Evolutionary conservation across 2,113 vertebrate genomes (phyloP), one percentile per base, ranked within the genome.

Genomic region (Campylorhamphus procurvoides): DNA sequence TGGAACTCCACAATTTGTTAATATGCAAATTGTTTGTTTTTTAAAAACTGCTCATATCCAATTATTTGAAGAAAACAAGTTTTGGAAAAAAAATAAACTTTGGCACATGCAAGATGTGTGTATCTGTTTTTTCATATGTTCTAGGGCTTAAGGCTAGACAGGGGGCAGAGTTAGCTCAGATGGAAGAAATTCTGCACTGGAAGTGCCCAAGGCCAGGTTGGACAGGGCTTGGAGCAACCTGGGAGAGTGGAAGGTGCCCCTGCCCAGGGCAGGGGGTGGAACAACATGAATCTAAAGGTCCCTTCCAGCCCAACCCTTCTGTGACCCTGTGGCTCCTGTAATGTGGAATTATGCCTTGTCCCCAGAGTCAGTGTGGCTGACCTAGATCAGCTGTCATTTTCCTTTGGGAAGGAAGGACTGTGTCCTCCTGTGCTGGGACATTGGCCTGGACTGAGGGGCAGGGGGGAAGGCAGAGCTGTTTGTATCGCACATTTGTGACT

Each of bases 71-170:
- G 89, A 94, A 52, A 93, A 94, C 63, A 89, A 77, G 74, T 96
- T 97, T 97, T 97, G 95, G 90, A 96, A 81, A 95, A 90, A 93
- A 77, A 97, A 96, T 95, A 96, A 97, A 97, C 94, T 96, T 97
- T 94, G 95, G 94, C 89, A 92, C 83, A 95, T 42, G 80, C 37
- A 42, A 39, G 8, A 12, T 6, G 4, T 11, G 46, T 35, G 50
- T 59, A 5, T 2, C 44, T 60, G 0, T 63, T 85, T 64, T 25
- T 62, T 7, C 27, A 5, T 0, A 8, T 10, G 27, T 22, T 29
- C 18, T 52, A 12, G 3, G 14, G 40, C n/a, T 35, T 37, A 4
- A 23, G 52, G 17, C 14, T 50, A 15, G 39, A 31, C 62, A 40
- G 35, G 6, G 18, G 25, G 18, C 27, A 28, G 28, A 12, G 27